phyloP scores from a whole-genome alignment of 1,140 invertebrate species.

The Ostrea edulis region DNA sequence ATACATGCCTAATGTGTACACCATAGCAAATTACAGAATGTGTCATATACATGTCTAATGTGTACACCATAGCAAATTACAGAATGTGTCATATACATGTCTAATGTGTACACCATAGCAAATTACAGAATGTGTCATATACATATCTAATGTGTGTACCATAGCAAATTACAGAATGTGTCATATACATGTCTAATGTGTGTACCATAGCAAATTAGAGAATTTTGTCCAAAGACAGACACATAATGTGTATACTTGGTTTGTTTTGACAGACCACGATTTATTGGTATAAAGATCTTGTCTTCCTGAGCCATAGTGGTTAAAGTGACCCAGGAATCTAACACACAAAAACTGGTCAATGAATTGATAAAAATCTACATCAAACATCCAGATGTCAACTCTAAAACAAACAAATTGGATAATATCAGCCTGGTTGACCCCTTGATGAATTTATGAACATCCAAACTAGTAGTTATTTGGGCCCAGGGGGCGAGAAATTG shows the following conservation, averaged over 20 bases:
- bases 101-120: background rate
- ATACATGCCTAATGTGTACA: slow-evolving; percentile 8
- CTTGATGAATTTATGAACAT: slow-evolving; percentile 7
- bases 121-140: background rate
- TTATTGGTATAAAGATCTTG: background rate
- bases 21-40: background rate
- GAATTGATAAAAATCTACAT: slow-evolving; percentile 2
- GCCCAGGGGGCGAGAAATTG: background rate
- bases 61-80: background rate
- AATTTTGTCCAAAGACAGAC: background rate
- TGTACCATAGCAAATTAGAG: background rate
- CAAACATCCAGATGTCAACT: slow-evolving; percentile 17
- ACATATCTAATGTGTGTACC: background rate
- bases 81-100: background rate
- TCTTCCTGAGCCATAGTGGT: background rate
- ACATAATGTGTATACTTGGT: slow-evolving; percentile 24
- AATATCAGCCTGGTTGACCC: background rate
- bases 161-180: background rate
- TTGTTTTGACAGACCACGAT: background rate
- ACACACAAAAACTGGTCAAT: background rate
- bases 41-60: background rate
- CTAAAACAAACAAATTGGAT: slow-evolving; percentile 33
- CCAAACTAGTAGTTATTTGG: background rate
- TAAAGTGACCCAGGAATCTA: slow-evolving; percentile 10
- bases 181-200: background rate